A percentile compares a stretch with the other conserved stretches of the same genome.
These are phyloP conservation scores for Prolemur simus DNA, from an alignment of 2,113 vertebrate genomes.

Conservation along the genomic window DNA sequence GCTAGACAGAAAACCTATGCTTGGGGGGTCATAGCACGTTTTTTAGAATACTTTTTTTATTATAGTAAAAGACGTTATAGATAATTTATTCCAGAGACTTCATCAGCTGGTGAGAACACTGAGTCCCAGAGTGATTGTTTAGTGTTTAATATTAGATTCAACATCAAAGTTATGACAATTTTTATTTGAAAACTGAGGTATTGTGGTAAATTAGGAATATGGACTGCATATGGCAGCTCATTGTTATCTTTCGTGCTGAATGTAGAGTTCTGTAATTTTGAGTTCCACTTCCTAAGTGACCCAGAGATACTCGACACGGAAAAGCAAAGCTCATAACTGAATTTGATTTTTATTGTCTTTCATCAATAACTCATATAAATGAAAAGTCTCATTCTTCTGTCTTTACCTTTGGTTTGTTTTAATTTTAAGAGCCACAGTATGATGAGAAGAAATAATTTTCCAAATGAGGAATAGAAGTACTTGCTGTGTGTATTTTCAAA, in stretches of 20 bases:
- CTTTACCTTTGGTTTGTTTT: neutral
- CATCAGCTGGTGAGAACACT: neutral
- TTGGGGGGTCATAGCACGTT: neutral
- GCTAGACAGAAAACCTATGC: neutral
- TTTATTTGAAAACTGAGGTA: neutral
- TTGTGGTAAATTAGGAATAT: neutral
- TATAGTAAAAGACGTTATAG: neutral
- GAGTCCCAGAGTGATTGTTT: neutral
- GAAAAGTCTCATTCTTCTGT: neutral
- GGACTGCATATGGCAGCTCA: neutral
- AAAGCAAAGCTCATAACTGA: neutral
- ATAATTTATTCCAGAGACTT: neutral
- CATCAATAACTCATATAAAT: neutral
- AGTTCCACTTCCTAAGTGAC: neutral
- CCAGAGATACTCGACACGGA: neutral
- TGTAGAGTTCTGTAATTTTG: neutral
- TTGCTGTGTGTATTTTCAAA: neutral
- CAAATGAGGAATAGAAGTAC: neutral
- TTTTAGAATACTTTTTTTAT: neutral
- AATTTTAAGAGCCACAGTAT: neutral
- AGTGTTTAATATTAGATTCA: neutral
- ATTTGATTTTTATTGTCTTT: neutral
- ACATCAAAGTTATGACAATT: neutral
- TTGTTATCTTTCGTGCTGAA: neutral
- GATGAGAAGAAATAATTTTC: neutral